Base-by-base conservation (phyloP, 2,888 invertebrate genomes). In the Pocota personata region DNA sequence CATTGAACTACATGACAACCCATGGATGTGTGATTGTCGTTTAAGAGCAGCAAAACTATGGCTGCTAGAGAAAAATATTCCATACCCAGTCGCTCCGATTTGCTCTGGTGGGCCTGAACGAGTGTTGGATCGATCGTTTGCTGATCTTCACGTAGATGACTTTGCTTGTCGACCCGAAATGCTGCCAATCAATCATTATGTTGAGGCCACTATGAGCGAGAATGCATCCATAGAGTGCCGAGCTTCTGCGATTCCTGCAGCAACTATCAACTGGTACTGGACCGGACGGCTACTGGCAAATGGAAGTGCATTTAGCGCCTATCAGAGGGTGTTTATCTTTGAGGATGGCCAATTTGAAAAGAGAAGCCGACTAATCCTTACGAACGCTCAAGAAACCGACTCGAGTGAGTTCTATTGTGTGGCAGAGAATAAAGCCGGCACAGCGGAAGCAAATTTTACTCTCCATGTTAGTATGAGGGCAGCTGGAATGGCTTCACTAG, bases 1-100 rank as follows among this genome's bases (percentile, higher is more conserved):
- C 48, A 95, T 97, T 84, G 97, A 97, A 90, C 93, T 97, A 88
- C 97, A 97, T 87, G 96, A 96, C 88, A 97, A 97, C 92, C 97
- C 97, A 0, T 97, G 97, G 97, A 94, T 95, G 84, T 98, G 97
- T 90, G 97, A 97, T 90, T 98, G 97, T 90, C 95, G 96, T 24
- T 92, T 97, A 78, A 94, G 97, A 62, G 95, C 96, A 79, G 94
- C 97, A 79, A 97, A 97, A 91, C 93, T 96, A 89, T 97, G 97
- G 97, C 93, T 97, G 87, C 95, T 95, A 64, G 95, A 95, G 89
- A 94, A 95, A 88, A 96, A 97, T 90, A 94, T 96, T 43, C 95
- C 96, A 1, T 95, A 95, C 88, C 94, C 95, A n/a, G 95, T 97
- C 67, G 95, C 96, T 5, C 97, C 97, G 0, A 93, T 95, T 24